These are phyloP conservation scores for Gnathonemus echidnorhynchus DNA, from an alignment of 2,113 vertebrate species.

Conservation along the genomic window DNA sequence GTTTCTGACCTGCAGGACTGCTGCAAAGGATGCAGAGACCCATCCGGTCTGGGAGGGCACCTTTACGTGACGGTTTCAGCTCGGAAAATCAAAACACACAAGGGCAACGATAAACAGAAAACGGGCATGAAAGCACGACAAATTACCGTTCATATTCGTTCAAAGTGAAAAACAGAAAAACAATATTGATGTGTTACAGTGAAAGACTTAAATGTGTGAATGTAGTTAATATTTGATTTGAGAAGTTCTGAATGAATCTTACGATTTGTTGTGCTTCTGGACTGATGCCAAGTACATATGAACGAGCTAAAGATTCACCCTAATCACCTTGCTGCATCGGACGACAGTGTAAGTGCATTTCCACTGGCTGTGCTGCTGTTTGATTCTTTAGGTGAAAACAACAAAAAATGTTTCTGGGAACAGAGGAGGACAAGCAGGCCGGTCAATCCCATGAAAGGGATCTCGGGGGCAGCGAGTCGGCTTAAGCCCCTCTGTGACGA, in stretches of 20 bases:
- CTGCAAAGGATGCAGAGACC: neutral
- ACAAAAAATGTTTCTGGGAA: neutral
- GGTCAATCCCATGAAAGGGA: neutral
- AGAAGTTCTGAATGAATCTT: neutral
- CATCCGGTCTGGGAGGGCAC: neutral
- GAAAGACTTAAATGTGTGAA: neutral
- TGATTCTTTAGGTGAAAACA: neutral
- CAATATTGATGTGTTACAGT: neutral
- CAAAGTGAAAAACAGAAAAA: neutral
- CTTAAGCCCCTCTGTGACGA: neutral
- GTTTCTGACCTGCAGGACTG: neutral
- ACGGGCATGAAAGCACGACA: neutral
- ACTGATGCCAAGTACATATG: neutral
- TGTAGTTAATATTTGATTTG: conserved; percentile 1
- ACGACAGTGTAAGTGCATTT: neutral
- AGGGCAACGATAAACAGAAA: neutral
- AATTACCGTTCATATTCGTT: neutral
- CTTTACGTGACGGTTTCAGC: neutral
- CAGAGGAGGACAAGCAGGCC: no score
- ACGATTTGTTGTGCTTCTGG: neutral
- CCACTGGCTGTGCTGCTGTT: neutral
- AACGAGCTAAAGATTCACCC: neutral
- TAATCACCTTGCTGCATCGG: neutral
- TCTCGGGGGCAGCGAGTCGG: neutral
- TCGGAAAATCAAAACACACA: neutral